These are phyloP conservation scores for Cyclargus thomasi DNA, from an alignment of 1,140 invertebrate genomes.

Conservation along the genomic window DNA sequence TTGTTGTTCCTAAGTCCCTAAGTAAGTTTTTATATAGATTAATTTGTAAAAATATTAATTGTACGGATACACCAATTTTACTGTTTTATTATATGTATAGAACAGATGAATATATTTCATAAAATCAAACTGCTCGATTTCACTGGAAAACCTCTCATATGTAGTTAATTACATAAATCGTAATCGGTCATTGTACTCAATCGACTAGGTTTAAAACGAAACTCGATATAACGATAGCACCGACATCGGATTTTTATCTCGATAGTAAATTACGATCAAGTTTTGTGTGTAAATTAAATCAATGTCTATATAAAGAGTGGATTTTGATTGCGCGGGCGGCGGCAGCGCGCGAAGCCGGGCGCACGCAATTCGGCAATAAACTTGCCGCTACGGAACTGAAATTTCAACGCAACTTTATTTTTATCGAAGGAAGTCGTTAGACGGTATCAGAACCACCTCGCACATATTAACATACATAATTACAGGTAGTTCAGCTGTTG, in stretches of 20 bases:
- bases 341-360: constrained; percentile 27
- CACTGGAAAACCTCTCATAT: background rate
- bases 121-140: background rate
- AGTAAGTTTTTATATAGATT: no score
- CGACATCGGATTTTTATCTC: constrained; percentile 17
- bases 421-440: constrained; percentile 73
- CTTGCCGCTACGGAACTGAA: constrained; percentile 69
- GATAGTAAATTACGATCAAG: constrained; percentile 35
- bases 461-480: constrained; percentile 72
- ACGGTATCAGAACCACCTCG: constrained; percentile 66
- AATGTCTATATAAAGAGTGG: constrained; percentile 69
- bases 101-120: background rate
- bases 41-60: no score
- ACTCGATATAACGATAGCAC: background rate
- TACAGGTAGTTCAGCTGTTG: constrained; percentile 70
- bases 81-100: no score
- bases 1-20: no score
- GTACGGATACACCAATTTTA: no score
- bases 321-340: constrained; percentile 48
- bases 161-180: background rate
- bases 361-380: constrained; percentile 70
- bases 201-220: background rate
- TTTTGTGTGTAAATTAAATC: constrained; percentile 63
- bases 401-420: constrained; percentile 74
- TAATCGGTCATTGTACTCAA: background rate